Conservation (phyloP, 2,113 vertebrate species). For the Carassius carassius region DNA sequence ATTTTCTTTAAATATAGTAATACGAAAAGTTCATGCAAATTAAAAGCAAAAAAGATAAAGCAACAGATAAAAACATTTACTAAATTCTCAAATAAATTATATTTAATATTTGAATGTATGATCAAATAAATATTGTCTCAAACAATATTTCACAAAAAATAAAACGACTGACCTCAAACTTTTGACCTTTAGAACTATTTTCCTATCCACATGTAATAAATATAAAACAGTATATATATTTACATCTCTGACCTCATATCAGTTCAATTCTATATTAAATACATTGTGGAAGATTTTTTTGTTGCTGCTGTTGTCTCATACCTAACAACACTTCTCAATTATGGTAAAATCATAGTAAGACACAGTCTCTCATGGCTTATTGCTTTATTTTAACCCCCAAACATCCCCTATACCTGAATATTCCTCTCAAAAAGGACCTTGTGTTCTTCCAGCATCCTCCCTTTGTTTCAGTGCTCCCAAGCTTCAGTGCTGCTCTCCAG, state of each 20-base stretch:
- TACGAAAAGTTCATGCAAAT: too few species aligned
- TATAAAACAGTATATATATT: not conserved
- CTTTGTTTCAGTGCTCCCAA: not conserved
- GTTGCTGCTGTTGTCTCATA: not conserved
- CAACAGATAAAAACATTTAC: not conserved
- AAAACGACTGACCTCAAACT: not conserved
- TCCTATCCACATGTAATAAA: not conserved
- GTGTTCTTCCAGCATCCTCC: not conserved
- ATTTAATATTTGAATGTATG: too few species aligned
- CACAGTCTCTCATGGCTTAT: not conserved
- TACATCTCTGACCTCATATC: not conserved
- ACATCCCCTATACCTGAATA: not conserved
- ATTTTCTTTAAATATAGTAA: not conserved
- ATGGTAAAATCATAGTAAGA: not conserved
- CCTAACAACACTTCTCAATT: not conserved
- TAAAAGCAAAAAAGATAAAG: not conserved
- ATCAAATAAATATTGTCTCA: too few species aligned
- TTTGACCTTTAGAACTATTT: not conserved
- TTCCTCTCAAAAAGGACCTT: not conserved
- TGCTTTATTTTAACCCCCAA: not conserved
- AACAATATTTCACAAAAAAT: too few species aligned
- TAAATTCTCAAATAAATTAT: too few species aligned
- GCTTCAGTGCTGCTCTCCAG: constrained; percentile 10
- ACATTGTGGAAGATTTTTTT: not conserved
- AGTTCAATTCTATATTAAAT: not conserved